Conservation (phyloP, 2,797 vertebrate species). For the Takifugu rubripes region DNA sequence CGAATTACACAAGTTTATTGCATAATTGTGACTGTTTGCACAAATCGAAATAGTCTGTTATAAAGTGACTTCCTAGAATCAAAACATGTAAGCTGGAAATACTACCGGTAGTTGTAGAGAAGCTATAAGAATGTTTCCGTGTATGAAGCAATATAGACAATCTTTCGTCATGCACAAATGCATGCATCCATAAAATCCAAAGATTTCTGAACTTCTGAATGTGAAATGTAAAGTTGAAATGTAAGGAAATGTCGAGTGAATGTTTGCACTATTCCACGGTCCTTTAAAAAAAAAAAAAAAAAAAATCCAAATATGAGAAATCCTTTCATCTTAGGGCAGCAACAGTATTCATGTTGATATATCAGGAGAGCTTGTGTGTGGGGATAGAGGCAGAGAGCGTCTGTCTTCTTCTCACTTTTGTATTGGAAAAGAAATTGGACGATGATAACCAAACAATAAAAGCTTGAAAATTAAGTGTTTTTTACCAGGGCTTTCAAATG, state of each 20-base stretch:
- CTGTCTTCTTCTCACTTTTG: no score
- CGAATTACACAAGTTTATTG: conserved; percentile 34
- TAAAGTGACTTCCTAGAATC: conserved; percentile 29
- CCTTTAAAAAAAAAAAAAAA: not conserved
- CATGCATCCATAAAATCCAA: conserved; percentile 45
- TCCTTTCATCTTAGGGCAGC: no score
- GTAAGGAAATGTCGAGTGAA: conserved; percentile 23
- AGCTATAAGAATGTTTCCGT: conserved; percentile 40
- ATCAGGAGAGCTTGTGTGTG: not conserved
- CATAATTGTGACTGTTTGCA: conserved; percentile 47
- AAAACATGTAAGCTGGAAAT: conserved; percentile 8
- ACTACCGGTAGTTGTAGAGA: conserved; percentile 6
- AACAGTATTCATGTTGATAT: no score
- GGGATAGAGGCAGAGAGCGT: no score
- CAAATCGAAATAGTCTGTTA: conserved; percentile 26
- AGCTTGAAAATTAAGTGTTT: no score
- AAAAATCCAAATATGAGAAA: conserved; percentile 1
- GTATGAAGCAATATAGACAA: conserved; percentile 66
- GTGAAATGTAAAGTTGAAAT: conserved; percentile 30
- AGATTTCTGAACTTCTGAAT: conserved; percentile 65
- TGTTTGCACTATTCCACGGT: conserved; percentile 18
- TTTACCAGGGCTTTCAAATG: no score
- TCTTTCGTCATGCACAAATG: conserved; percentile 47
- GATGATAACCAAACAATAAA: no score
- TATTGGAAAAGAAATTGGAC: not conserved